A percentile compares a stretch with the other conserved stretches of the same genome.
Conservation (phyloP, 2,113 vertebrate species). For the Trochalopteron elliotii region DNA sequence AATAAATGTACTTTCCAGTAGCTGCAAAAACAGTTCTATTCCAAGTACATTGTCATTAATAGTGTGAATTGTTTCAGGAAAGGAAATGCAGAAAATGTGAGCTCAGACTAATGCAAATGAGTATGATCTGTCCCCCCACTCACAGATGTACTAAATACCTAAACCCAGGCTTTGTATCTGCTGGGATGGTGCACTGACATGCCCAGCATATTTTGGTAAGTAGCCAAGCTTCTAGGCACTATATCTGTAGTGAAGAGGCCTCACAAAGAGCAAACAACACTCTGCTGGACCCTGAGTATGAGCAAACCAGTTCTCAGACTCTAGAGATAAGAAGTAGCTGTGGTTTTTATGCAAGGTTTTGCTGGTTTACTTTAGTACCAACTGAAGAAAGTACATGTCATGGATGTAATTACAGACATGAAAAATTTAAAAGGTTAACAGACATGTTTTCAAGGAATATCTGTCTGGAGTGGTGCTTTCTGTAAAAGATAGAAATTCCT, state of each 20-base stretch:
- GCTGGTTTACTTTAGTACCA: neutral
- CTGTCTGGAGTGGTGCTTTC: neutral
- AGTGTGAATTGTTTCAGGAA: neutral
- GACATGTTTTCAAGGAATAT: neutral
- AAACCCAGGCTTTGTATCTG: neutral
- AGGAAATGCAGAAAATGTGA: neutral
- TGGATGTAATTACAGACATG: neutral
- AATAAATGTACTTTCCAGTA: neutral
- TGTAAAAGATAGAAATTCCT: neutral
- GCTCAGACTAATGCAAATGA: neutral
- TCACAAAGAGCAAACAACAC: neutral
- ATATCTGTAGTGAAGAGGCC: neutral
- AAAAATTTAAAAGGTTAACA: neutral
- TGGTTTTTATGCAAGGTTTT: neutral
- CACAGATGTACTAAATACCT: neutral
- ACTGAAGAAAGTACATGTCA: neutral
- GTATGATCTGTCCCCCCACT: rapidly evolving
- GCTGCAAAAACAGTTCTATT: neutral
- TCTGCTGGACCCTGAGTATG: neutral
- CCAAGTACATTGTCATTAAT: neutral
- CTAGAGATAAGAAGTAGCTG: neutral
- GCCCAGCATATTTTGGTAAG: neutral
- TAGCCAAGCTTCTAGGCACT: neutral
- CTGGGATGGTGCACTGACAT: neutral
- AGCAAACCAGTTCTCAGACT: neutral